phyloP scores from a whole-genome alignment of 2,113 vertebrate species.

The Upupa epops region DNA sequence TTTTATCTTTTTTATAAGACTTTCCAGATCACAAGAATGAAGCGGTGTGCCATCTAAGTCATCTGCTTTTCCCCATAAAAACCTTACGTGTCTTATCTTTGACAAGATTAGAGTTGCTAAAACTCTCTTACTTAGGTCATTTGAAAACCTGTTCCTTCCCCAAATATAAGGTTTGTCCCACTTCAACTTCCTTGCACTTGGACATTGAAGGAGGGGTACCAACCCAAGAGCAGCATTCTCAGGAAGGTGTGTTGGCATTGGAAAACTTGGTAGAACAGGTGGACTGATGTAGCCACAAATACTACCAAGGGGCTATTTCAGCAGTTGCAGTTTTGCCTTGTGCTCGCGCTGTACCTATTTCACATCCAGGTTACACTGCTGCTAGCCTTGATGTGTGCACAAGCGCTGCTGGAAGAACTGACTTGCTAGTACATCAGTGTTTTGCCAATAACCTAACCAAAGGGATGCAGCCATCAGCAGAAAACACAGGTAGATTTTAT shows the following conservation, averaged over 20 bases:
- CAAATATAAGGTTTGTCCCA: neutral
- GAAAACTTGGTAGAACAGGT: neutral
- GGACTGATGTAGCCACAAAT: neutral
- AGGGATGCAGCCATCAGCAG: too few relatives aligned
- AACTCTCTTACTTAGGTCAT: neutral
- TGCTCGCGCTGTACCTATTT: neutral
- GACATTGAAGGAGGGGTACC: neutral
- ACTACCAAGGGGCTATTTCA: neutral
- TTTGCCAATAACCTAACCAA: too few relatives aligned
- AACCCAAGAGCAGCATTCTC: neutral
- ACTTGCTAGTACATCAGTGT: neutral
- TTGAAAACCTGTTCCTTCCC: neutral
- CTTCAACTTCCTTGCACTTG: neutral
- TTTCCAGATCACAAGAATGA: neutral
- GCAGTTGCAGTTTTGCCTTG: neutral
- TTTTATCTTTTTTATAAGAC: neutral
- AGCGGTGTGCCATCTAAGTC: neutral
- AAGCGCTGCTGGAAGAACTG: neutral
- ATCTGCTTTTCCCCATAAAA: neutral
- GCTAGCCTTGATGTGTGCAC: neutral
- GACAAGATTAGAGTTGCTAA: neutral
- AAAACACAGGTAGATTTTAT: too few relatives aligned
- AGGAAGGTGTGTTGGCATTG: neutral
- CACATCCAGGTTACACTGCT: neutral
- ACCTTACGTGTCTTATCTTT: neutral